These are phyloP conservation scores for Eulacestoma nigropectus DNA, from an alignment of 2,113 vertebrate species.

Conservation along the genomic window DNA sequence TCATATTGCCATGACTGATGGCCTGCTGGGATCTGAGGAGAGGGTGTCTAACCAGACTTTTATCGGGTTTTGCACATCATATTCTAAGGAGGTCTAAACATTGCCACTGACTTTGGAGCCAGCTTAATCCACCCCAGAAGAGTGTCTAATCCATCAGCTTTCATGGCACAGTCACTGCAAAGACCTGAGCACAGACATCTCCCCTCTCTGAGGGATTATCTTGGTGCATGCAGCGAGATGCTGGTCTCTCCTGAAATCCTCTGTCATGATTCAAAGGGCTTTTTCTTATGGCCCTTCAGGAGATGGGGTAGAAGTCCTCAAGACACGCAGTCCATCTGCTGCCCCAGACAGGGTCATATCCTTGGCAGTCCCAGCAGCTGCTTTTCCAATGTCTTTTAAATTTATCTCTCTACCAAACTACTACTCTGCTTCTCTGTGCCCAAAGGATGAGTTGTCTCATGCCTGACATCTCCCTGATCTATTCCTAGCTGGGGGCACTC, in stretches of 20 bases:
- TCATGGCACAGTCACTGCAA: neutral
- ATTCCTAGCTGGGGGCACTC: neutral
- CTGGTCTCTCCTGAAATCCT: neutral
- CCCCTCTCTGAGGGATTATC: neutral
- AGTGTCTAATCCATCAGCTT: neutral
- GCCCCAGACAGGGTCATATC: neutral
- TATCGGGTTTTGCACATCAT: neutral
- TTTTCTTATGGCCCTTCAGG: neutral
- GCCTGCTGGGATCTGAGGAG: neutral
- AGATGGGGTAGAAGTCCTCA: neutral
- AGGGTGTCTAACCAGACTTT: neutral
- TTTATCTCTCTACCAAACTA: neutral
- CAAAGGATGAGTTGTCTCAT: neutral
- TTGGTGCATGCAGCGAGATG: accelerated
- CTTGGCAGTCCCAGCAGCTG: neutral
- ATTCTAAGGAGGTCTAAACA: neutral
- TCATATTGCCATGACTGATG: neutral
- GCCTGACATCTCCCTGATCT: neutral
- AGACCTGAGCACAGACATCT: neutral
- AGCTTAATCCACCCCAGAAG: neutral
- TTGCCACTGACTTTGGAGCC: neutral
- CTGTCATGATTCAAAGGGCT: neutral
- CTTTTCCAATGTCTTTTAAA: neutral
- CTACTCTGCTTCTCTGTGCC: neutral
- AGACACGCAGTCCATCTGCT: neutral